Conservation (phyloP, 1,140 invertebrate species). For the Anagrus nilaparvatae region DNA sequence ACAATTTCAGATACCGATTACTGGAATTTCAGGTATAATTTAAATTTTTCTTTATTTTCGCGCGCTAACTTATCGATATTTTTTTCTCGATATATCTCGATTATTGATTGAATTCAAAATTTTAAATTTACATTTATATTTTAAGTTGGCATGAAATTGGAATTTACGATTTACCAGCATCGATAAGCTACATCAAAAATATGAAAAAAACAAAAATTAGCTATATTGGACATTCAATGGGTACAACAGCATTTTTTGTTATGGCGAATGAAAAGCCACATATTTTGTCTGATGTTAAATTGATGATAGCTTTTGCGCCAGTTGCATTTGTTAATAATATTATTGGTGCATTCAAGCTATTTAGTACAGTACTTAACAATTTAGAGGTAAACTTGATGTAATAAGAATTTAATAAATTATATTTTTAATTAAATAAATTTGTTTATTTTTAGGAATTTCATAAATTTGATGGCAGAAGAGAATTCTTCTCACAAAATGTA, state of each 20-base stretch:
- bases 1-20: constrained; percentile 41
- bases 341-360: constrained; percentile 51
- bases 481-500: constrained; percentile 54
- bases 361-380: constrained; percentile 48
- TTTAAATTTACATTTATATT: not conserved
- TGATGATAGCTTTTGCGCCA: constrained; percentile 61
- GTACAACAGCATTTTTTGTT: constrained; percentile 49
- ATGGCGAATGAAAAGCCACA: constrained; percentile 48
- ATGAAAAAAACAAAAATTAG: constrained; percentile 29
- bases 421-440: constrained; percentile 7
- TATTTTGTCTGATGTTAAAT: constrained; percentile 37
- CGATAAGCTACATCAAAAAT: constrained; percentile 46
- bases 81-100: constrained; percentile 36
- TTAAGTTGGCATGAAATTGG: constrained; percentile 58
- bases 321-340: constrained; percentile 60
- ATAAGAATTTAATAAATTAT: not conserved
- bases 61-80: not conserved
- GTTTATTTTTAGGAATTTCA: constrained; percentile 40
- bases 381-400: constrained; percentile 37
- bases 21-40: constrained; percentile 40
- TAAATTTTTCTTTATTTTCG: not conserved
- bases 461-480: constrained; percentile 48
- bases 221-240: constrained; percentile 57
- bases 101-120: not conserved
- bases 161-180: constrained; percentile 50